A percentile compares a stretch with the other conserved stretches of the same genome.
phyloP scores from a whole-genome alignment of 2,797 vertebrate genomes.

The Alosa sapidissima region DNA sequence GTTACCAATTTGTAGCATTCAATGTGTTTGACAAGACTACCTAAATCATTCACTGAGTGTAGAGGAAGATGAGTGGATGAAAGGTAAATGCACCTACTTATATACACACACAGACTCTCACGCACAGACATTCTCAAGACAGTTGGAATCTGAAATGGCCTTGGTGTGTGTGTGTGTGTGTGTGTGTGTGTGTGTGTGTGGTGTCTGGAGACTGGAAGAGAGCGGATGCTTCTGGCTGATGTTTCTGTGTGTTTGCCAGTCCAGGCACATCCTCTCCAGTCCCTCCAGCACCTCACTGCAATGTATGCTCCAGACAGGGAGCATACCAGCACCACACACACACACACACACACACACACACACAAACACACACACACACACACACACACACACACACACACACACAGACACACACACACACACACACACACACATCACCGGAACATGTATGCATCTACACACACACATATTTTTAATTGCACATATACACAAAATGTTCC shows the following conservation, averaged over 20 bases:
- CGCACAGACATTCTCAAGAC: too few species aligned
- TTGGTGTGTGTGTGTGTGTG: constrained; percentile 31
- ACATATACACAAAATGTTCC: neutral
- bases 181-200: constrained; percentile 17
- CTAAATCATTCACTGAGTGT: neutral
- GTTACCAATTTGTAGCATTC: neutral
- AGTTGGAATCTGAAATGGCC: neutral
- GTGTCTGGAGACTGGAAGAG: neutral
- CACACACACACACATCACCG: neutral
- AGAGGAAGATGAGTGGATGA: neutral
- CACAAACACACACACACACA: neutral
- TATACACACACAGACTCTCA: too few species aligned
- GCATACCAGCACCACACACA: neutral
- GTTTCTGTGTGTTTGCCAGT: constrained; percentile 6
- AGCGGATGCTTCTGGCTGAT: too few species aligned
- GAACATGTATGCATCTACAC: neutral
- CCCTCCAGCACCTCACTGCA: neutral
- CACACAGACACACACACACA: neutral
- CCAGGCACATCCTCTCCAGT: neutral
- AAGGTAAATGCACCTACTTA: neutral
- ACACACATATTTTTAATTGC: neutral
- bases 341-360: neutral
- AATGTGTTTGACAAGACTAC: neutral
- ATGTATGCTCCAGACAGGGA: neutral
- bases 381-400: neutral